phyloP scores from a whole-genome alignment of 2,113 vertebrate species.

The Micromys minutus region DNA sequence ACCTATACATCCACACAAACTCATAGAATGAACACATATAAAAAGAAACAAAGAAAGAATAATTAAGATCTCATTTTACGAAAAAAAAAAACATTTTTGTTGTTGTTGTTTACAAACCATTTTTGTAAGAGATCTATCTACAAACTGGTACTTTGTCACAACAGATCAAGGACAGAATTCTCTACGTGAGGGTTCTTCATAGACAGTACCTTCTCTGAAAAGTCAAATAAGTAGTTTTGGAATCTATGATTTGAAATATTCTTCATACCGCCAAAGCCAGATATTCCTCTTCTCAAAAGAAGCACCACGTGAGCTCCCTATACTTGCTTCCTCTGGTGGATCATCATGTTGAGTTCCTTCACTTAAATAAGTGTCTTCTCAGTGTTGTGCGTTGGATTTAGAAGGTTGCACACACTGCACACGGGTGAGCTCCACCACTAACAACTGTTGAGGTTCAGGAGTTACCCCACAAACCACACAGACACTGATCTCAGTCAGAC shows the following conservation, averaged over 20 bases:
- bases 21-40: neutral
- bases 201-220: neutral
- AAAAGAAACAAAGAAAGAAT: neutral
- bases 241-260: neutral
- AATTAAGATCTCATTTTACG: neutral
- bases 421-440: neutral
- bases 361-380: neutral
- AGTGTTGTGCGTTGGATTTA: neutral
- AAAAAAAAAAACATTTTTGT: too few species aligned
- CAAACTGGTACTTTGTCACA: neutral
- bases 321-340: neutral
- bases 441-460: neutral
- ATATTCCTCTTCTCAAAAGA: constrained; percentile 39
- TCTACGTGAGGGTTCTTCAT: neutral
- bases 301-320: neutral
- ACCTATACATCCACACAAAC: too few species aligned
- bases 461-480: too few species aligned
- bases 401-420: neutral
- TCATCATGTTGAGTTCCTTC: neutral
- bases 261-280: neutral
- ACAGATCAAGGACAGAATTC: constrained; percentile 16
- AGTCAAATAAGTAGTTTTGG: neutral
- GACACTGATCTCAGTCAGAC: too few species aligned
- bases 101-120: neutral
- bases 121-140: constrained; percentile 28